Conservation (phyloP, 2,888 invertebrate genomes). For the Drosophila anomalata region DNA sequence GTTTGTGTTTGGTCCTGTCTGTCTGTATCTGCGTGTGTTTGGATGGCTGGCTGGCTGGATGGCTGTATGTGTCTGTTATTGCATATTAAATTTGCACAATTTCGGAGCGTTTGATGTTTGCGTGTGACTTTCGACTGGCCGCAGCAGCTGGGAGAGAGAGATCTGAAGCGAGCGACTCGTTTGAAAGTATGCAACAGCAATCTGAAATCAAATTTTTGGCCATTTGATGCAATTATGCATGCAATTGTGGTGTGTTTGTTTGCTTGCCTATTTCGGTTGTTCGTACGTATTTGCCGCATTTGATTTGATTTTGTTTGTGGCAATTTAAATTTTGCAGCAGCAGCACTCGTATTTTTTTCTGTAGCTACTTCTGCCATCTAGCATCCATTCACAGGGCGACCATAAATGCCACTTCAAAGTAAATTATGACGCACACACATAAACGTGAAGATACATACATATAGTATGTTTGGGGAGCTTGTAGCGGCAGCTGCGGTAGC, state of each 20-base stretch:
- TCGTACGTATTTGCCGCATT: constrained; percentile 52
- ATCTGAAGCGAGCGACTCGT: constrained; percentile 14
- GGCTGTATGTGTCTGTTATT: constrained; percentile 42
- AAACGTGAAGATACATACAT: constrained; percentile 14
- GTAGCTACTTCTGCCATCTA: constrained; percentile 25
- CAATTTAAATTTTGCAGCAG: constrained; percentile 52
- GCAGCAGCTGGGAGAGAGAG: constrained; percentile 45
- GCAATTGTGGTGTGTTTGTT: constrained; percentile 62
- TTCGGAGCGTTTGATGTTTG: constrained; percentile 59
- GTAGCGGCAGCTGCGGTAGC: constrained; percentile 47
- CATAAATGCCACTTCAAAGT: constrained; percentile 73
- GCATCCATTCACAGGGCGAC: constrained; percentile 39
- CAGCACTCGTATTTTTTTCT: constrained; percentile 6
- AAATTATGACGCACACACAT: constrained; percentile 63
- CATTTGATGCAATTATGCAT: constrained; percentile 75
- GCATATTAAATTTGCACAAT: constrained; percentile 71
- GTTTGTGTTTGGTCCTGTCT: constrained; percentile 15
- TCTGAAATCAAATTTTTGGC: constrained; percentile 70
- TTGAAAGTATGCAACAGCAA: constrained; percentile 60
- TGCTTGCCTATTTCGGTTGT: constrained; percentile 14
- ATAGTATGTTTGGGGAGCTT: constrained; percentile 7
- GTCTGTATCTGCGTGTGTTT: constrained; percentile 22
- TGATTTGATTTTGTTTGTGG: constrained; percentile 71
- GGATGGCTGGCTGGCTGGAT: constrained; percentile 10
- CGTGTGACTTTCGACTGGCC: constrained; percentile 69